These are phyloP conservation scores for Eurosta solidaginis DNA, from an alignment of 1,140 invertebrate genomes.

Conservation along the genomic window DNA sequence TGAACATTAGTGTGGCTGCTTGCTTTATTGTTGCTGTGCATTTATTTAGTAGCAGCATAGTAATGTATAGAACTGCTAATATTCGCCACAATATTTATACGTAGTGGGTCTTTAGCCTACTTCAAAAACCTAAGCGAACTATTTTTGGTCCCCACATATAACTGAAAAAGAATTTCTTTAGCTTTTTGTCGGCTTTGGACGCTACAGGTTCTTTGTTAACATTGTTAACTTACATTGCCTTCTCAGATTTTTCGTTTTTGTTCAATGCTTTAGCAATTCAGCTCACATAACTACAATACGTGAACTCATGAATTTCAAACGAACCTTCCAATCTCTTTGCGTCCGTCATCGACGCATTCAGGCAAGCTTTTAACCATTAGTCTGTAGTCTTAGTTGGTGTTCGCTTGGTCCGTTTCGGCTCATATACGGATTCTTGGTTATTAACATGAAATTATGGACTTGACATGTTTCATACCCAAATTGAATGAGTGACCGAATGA, in stretches of 20 bases:
- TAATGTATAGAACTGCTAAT: no score
- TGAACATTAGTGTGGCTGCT: no score
- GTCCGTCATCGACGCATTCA: no score
- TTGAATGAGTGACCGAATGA: background rate
- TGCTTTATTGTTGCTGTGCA: no score
- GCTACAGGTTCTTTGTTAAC: slow-evolving; percentile 23
- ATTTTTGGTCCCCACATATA: no score
- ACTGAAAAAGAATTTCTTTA: background rate
- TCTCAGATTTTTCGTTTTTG: background rate
- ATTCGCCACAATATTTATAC: no score
- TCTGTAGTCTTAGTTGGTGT: background rate
- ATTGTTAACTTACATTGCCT: background rate
- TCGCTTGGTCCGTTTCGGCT: background rate
- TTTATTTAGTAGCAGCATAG: no score
- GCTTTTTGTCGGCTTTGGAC: slow-evolving; percentile 1
- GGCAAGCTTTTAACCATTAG: background rate
- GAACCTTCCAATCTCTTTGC: background rate
- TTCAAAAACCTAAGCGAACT: no score
- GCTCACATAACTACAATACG: background rate
- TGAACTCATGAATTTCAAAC: background rate
- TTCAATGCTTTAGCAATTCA: slow-evolving; percentile 15
- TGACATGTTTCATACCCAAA: slow-evolving; percentile 21
- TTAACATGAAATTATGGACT: slow-evolving; percentile 28
- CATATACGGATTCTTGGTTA: slow-evolving; percentile 21
- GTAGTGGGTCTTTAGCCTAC: no score